phyloP scores from a whole-genome alignment of 2,888 invertebrate genomes.

The Oxycera nigricornis region DNA sequence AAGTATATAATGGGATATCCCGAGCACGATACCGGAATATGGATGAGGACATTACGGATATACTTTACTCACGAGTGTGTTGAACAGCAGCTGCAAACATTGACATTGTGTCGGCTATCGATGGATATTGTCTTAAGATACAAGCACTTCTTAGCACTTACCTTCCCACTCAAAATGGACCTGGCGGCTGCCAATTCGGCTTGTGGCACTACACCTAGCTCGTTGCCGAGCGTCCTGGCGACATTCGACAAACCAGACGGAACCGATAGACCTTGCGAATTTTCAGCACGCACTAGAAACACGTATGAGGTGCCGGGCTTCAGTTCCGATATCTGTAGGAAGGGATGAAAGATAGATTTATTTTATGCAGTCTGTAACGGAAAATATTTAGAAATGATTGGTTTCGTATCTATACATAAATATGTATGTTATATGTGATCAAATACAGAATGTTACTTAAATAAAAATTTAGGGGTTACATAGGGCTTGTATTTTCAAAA shows the following conservation, averaged over 20 bases:
- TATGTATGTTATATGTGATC: too few relatives aligned
- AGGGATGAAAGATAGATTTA: background rate
- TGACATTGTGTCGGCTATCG: background rate
- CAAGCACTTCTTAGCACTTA: conserved; percentile 49
- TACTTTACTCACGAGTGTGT: conserved; percentile 17
- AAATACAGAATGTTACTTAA: too few relatives aligned
- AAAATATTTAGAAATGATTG: too few relatives aligned
- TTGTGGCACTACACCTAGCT: conserved; percentile 59
- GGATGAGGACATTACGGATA: conserved; percentile 32
- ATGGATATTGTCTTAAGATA: conserved; percentile 32
- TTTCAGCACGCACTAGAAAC: conserved; percentile 86
- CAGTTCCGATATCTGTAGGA: conserved; percentile 67
- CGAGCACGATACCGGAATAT: conserved; percentile 27
- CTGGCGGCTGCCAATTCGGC: conserved; percentile 61
- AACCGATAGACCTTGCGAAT: conserved; percentile 81
- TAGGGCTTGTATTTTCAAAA: too few relatives aligned
- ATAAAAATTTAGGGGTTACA: too few relatives aligned
- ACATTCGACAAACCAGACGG: conserved; percentile 79
- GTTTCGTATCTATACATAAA: too few relatives aligned
- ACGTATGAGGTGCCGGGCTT: conserved; percentile 83
- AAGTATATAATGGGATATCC: conserved; percentile 20
- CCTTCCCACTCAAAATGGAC: conserved; percentile 60
- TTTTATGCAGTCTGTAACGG: background rate
- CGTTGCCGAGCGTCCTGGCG: conserved; percentile 68
- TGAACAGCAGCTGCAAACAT: conserved; percentile 29